Evolutionary conservation across 2,888 invertebrate genomes (phyloP).

Genomic region (Drosophila picticornis): DNA sequence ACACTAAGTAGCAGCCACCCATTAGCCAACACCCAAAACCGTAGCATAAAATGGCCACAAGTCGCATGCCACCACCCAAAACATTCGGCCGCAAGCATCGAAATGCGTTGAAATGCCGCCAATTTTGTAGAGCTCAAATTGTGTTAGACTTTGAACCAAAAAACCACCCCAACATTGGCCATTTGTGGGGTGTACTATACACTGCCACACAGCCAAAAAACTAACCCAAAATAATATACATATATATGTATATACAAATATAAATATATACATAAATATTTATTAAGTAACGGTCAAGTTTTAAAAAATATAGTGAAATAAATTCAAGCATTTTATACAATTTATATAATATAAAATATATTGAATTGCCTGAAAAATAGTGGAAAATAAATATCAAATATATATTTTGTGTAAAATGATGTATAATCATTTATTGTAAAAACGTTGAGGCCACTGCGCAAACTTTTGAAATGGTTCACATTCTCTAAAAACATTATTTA

Average conservation of each 20-base stretch:
- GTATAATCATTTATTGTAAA: no score
- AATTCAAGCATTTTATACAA: not conserved
- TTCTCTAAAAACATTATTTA: not conserved
- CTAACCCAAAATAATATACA: not conserved
- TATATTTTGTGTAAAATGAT: not conserved
- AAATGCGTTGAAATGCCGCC: slow-evolving; percentile 74
- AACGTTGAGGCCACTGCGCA: not conserved
- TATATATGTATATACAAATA: not conserved
- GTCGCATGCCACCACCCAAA: slow-evolving; percentile 56
- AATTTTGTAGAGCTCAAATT: slow-evolving; percentile 72
- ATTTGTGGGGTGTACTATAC: slow-evolving; percentile 25
- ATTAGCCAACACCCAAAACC: not conserved
- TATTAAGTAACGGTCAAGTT: not conserved
- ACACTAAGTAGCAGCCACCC: slow-evolving; percentile 39
- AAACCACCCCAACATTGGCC: slow-evolving; percentile 35
- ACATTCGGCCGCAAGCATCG: slow-evolving; percentile 48
- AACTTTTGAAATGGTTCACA: not conserved
- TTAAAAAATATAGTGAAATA: not conserved
- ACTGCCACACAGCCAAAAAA: slow-evolving; percentile 18
- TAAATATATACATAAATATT: not conserved
- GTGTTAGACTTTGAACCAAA: slow-evolving; percentile 54
- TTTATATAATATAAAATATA: no score
- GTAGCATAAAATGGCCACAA: slow-evolving; percentile 4
- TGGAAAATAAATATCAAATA: not conserved
- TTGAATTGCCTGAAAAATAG: not conserved